These are phyloP conservation scores for Gonocerus acuteangulatus DNA, from an alignment of 2,888 invertebrate genomes.

Conservation along the genomic window DNA sequence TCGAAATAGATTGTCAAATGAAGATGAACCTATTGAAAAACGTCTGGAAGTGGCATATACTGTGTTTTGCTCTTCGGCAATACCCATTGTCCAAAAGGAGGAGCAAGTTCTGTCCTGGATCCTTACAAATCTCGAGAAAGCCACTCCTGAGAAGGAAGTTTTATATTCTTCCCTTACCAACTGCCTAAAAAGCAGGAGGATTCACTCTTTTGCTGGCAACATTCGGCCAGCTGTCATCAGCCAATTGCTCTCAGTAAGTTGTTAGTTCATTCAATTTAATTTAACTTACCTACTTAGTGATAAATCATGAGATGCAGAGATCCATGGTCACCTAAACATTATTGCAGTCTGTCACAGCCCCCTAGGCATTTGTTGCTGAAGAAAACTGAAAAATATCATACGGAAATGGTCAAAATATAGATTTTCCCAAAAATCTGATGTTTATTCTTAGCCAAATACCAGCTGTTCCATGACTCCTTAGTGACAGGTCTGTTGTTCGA, in stretches of 20 bases:
- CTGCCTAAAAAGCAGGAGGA: constrained; percentile 24
- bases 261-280: neutral
- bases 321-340: too few relatives aligned
- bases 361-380: too few relatives aligned
- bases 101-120: constrained; percentile 26
- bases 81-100: constrained; percentile 33
- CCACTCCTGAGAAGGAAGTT: neutral
- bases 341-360: too few relatives aligned
- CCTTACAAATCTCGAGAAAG: neutral
- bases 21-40: constrained; percentile 15
- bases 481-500: too few relatives aligned
- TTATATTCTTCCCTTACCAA: constrained; percentile 4
- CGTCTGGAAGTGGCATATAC: constrained; percentile 28
- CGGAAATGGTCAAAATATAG: too few relatives aligned
- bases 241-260: constrained; percentile 15
- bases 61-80: constrained; percentile 26
- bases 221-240: constrained; percentile 23
- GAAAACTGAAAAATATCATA: too few relatives aligned
- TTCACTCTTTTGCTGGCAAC: constrained; percentile 23
- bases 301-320: too few relatives aligned
- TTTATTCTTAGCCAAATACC: too few relatives aligned
- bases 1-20: constrained; percentile 17
- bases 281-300: too few relatives aligned
- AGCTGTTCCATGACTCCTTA: too few relatives aligned
- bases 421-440: too few relatives aligned